Evolutionary conservation across 2,797 vertebrate species (phyloP).

Genomic region (Tragelaphus oryx): DNA sequence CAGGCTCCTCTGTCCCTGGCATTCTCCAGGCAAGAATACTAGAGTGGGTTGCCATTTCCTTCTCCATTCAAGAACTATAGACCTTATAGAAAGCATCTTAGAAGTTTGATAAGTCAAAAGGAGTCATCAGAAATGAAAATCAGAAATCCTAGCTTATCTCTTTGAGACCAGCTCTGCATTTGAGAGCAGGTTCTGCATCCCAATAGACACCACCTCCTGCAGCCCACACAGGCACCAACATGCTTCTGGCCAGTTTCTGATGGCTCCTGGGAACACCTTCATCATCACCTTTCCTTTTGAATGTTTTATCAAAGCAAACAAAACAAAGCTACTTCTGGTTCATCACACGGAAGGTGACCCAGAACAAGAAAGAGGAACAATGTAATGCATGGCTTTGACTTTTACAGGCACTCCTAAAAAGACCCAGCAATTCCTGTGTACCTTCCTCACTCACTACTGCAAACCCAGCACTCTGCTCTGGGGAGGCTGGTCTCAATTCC

Average conservation of each 20-base stretch:
- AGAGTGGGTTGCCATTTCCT: not conserved
- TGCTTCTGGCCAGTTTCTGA: not conserved
- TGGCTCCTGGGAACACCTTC: not conserved
- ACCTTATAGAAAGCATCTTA: not conserved
- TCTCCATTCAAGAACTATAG: not conserved
- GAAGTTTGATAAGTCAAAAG: not conserved
- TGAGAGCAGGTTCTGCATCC: fast-evolving
- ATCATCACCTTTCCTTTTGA: slow-evolving; percentile 31
- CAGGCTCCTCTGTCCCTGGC: not conserved
- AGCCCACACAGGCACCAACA: fast-evolving
- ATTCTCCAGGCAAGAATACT: not conserved
- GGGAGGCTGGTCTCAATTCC: not conserved
- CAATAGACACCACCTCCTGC: fast-evolving
- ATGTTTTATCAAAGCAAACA: slow-evolving; percentile 43
- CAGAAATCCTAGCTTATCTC: not conserved
- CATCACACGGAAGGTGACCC: not conserved
- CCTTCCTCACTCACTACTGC: not conserved
- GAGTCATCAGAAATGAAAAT: slow-evolving; percentile 16
- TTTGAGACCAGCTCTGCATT: not conserved
- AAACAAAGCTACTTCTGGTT: slow-evolving; percentile 2
- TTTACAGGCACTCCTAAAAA: not conserved
- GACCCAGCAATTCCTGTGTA: not conserved
- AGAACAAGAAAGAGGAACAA: not conserved
- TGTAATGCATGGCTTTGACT: not conserved
- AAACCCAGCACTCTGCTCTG: not conserved